These are phyloP conservation scores for Phoebastria nigripes DNA, from an alignment of 2,797 vertebrate genomes.

Conservation along the genomic window DNA sequence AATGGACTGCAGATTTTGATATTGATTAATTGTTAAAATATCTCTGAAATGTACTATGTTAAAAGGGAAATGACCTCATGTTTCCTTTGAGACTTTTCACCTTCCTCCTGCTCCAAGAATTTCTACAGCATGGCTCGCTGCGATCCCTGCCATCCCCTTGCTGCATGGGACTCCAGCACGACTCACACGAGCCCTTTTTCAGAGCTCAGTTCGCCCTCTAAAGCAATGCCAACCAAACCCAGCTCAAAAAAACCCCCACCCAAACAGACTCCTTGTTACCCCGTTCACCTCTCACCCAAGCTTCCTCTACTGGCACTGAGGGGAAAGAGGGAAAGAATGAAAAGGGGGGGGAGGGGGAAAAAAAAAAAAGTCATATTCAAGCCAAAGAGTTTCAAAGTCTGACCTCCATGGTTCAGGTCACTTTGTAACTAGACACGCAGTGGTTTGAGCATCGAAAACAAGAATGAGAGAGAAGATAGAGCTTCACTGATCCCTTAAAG, in stretches of 20 bases:
- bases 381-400: not conserved
- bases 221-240: not conserved
- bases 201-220: not conserved
- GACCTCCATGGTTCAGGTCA: not conserved
- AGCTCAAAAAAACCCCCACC: not conserved
- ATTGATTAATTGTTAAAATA: slow-evolving; percentile 23
- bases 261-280: not conserved
- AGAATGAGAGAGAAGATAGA: not conserved
- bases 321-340: not conserved
- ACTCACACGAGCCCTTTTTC: not conserved
- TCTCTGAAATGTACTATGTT: slow-evolving; percentile 11
- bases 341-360: rapidly evolving
- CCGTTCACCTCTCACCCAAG: not conserved
- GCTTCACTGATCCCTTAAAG: not conserved
- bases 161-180: not conserved
- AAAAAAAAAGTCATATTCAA: not conserved
- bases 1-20: not conserved
- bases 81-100: slow-evolving; percentile 15
- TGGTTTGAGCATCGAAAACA: not conserved
- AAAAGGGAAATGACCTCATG: slow-evolving; percentile 21
- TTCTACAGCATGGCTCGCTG: not conserved
- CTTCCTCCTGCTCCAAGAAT: slow-evolving; percentile 10
- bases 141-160: not conserved
- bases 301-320: not conserved
- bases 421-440: rapidly evolving